Percentiles rank a stretch among this genome's conserved stretches.
These are phyloP conservation scores for Xylocampa areola DNA, from an alignment of 2,888 invertebrate species.

Conservation along the genomic window DNA sequence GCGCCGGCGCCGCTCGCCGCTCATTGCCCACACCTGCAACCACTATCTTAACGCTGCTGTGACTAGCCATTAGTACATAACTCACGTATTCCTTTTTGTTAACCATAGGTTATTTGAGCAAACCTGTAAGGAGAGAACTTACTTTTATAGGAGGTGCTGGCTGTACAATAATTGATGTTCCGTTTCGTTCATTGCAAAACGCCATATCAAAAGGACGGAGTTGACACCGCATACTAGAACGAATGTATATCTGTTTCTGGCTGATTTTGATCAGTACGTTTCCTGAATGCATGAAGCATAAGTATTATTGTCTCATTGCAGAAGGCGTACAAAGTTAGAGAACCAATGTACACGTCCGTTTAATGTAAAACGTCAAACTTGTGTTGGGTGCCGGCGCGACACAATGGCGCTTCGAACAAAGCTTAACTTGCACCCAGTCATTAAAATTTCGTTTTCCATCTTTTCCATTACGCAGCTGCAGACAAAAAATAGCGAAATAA, in stretches of 20 bases:
- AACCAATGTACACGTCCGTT: slow-evolving; percentile 75
- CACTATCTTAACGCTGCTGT: slow-evolving; percentile 41
- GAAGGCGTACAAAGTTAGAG: slow-evolving; percentile 69
- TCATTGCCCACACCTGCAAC: slow-evolving; percentile 27
- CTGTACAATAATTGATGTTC: too few relatives aligned
- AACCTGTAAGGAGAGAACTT: background rate
- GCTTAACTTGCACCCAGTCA: slow-evolving; percentile 86
- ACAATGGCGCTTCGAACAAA: slow-evolving; percentile 84
- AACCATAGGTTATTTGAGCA: background rate
- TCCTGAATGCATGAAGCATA: slow-evolving; percentile 60
- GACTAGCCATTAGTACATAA: slow-evolving; percentile 16
- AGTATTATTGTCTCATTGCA: slow-evolving; percentile 73
- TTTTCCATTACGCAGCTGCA: slow-evolving; percentile 88
- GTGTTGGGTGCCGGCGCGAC: slow-evolving; percentile 71
- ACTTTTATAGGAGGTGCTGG: too few relatives aligned
- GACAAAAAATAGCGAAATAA: slow-evolving; percentile 88
- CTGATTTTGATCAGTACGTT: slow-evolving; percentile 35
- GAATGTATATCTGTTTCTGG: slow-evolving; percentile 3
- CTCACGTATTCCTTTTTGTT: background rate
- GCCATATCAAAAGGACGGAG: background rate
- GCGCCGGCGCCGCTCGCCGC: slow-evolving; percentile 44
- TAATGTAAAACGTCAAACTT: slow-evolving; percentile 81
- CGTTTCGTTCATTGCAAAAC: too few relatives aligned
- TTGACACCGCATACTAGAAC: too few relatives aligned
- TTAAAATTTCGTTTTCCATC: slow-evolving; percentile 89